phyloP scores from a whole-genome alignment of 2,113 vertebrate species.

The Rhombomys opimus region DNA sequence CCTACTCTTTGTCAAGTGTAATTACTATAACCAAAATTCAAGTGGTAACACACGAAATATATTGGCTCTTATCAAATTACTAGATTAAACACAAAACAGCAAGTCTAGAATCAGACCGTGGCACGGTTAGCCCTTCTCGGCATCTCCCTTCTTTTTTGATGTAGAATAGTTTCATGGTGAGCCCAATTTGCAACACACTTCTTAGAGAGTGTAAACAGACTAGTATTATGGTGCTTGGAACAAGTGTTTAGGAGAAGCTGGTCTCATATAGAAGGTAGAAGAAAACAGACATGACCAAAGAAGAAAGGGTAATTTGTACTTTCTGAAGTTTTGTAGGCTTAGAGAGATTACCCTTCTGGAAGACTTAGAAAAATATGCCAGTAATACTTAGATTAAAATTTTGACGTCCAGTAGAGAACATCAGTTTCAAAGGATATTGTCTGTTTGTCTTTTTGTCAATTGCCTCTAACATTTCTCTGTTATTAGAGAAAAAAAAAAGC shows the following conservation, averaged over 20 bases:
- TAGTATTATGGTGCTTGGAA: neutral
- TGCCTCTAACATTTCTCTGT: neutral
- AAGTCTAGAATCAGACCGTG: neutral
- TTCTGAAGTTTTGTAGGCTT: conserved; percentile 19
- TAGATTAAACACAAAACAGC: neutral
- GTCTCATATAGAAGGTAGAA: neutral
- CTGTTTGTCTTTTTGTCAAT: neutral
- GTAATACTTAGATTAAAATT: neutral
- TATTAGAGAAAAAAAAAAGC: neutral
- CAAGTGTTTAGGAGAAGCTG: neutral
- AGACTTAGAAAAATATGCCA: neutral
- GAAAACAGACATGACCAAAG: neutral
- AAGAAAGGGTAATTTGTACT: neutral
- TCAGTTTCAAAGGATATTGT: neutral
- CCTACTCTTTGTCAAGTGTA: neutral
- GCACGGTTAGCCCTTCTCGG: neutral
- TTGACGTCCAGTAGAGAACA: neutral
- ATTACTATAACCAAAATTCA: neutral
- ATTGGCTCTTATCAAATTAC: neutral
- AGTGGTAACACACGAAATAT: neutral
- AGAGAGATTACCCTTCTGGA: neutral
- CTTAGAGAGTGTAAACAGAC: neutral
- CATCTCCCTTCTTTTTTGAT: neutral
- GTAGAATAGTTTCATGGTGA: neutral
- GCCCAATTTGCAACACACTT: neutral